A percentile compares a stretch with the other conserved stretches of the same genome.
These are phyloP conservation scores for Dexiosoma caninum DNA, from an alignment of 2,888 invertebrate species.

Conservation along the genomic window DNA sequence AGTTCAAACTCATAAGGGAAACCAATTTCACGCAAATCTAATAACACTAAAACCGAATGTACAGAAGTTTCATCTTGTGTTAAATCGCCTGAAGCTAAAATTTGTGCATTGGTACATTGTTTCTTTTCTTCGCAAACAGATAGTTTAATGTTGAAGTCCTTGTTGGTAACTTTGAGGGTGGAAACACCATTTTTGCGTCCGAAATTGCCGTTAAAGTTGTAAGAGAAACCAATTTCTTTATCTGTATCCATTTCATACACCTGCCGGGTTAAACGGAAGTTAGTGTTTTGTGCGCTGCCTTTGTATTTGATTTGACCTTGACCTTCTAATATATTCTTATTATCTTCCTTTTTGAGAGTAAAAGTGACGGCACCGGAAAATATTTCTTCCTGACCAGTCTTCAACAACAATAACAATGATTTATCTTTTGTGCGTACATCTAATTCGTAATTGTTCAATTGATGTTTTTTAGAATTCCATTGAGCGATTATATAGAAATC, in stretches of 20 bases:
- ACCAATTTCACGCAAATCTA: constrained; percentile 86
- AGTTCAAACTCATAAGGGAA: constrained; percentile 86
- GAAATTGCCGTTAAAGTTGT: constrained; percentile 83
- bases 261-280: constrained; percentile 86
- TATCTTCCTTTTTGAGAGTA: constrained; percentile 84
- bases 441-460: constrained; percentile 82
- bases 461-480: constrained; percentile 82
- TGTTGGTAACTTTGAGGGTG: constrained; percentile 84
- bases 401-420: constrained; percentile 82
- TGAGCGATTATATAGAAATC: constrained; percentile 82
- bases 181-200: constrained; percentile 85
- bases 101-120: constrained; percentile 86
- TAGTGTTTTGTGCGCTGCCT: constrained; percentile 83
- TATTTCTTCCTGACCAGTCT: constrained; percentile 81
- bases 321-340: constrained; percentile 86
- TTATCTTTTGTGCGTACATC: constrained; percentile 83
- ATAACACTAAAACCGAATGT: constrained; percentile 82
- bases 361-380: constrained; percentile 86
- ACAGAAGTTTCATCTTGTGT: constrained; percentile 77
- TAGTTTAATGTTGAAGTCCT: constrained; percentile 84
- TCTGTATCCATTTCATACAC: constrained; percentile 80
- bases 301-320: constrained; percentile 85
- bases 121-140: constrained; percentile 89
- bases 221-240: constrained; percentile 83
- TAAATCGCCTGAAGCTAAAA: constrained; percentile 70